Evolutionary conservation across 2,888 invertebrate species (phyloP), one percentile per base, ranked within the genome.

Genomic region (Cancer borealis): DNA sequence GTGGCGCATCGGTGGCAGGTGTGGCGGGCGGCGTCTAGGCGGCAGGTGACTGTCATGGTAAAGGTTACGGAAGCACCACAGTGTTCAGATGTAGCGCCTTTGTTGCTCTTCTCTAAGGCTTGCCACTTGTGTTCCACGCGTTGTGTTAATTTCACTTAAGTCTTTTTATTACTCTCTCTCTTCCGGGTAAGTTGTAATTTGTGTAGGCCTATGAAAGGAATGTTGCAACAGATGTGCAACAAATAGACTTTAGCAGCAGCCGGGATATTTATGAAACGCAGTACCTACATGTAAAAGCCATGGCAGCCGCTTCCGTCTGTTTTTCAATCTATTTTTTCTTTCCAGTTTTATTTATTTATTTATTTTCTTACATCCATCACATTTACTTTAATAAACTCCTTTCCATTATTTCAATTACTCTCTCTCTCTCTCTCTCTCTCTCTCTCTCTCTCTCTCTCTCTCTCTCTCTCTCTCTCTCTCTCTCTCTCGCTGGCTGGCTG

Each of bases 381-480:
- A 3, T n/a, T 3, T 66, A 66, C 66, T 66, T 66, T 8, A 17
- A 17, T 2, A 39, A 39, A 39, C 39, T 39, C 39, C 39, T 39
- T 39, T 39, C 39, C 39, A 39, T 39, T 87, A 87, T 87, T 87
- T 30, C 87, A 49, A 49, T 10, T 49, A 49, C 3, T 3, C 66
- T 66, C 66, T 66, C 66, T 66, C 66, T 66, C 66, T 66, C 45
- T 88, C 88, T 88, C 47, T 46, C 26, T 26, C 88, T n/a, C 46
- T 26, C 47, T 47, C 46, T 46, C 26, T 88, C 46, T n/a, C 46
- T 46, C 88, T 47, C 17, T 26, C 26, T 45, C 47, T 26, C 88
- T n/a, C 49, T 46, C 17, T 88, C 88, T 30, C 47, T n/a, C 49
- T 88, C 66, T 66, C 66, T 66, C 66, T 66, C 66, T 66, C 66